phyloP scores from a whole-genome alignment of 2,888 invertebrate species.

The Andrena bicolor region DNA sequence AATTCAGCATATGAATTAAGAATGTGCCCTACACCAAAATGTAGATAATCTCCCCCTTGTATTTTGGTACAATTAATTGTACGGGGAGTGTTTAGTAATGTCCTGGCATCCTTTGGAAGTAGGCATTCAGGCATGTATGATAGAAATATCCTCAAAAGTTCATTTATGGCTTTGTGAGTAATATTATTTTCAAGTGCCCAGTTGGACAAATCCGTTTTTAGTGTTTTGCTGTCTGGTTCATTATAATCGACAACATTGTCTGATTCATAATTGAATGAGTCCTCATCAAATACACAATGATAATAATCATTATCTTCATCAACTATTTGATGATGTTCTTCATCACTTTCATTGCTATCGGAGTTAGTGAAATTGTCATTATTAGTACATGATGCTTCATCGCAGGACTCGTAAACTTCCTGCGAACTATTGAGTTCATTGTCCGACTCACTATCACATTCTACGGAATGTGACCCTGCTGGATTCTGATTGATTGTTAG shows the following conservation, averaged over 20 bases:
- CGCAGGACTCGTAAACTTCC: neutral
- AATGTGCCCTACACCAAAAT: neutral
- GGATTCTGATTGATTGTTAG: neutral
- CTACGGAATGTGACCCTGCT: neutral
- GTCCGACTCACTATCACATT: neutral
- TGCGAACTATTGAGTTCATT: conserved; percentile 4
- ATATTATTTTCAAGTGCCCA: neutral
- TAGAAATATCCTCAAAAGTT: neutral
- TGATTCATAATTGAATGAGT: neutral
- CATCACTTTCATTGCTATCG: conserved; percentile 4
- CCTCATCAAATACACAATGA: neutral
- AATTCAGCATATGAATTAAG: neutral
- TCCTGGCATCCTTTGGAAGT: neutral
- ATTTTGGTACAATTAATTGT: neutral
- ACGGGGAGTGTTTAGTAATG: neutral
- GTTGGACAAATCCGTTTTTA: neutral
- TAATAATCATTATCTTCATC: conserved; percentile 1
- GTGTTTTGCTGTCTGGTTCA: neutral
- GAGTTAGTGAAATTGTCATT: no score
- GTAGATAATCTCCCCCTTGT: neutral
- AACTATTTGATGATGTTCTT: neutral
- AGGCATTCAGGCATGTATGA: neutral
- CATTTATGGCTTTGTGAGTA: neutral
- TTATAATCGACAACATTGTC: conserved; percentile 4
- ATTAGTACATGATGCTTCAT: no score